A percentile compares a stretch with the other conserved stretches of the same genome.
These are phyloP conservation scores for Tragopan temminckii DNA, from an alignment of 2,797 vertebrate genomes.

Conservation along the genomic window DNA sequence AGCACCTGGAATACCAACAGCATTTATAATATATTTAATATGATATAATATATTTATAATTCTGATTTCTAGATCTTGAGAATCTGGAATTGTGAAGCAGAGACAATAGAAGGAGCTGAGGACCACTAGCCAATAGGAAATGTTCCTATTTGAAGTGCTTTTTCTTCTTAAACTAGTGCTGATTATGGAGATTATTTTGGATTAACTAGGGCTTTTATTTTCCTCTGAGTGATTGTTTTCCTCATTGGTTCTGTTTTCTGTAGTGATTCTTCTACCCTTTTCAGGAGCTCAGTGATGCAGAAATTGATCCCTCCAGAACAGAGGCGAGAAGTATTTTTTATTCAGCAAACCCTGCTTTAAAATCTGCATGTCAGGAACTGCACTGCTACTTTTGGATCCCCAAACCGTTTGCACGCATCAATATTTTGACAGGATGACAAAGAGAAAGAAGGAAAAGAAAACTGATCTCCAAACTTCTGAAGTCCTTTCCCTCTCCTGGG, in stretches of 20 bases:
- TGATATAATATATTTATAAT: too few species aligned
- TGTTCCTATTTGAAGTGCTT: not conserved
- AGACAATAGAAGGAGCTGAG: not conserved
- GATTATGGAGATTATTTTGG: not conserved
- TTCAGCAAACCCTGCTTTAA: not conserved
- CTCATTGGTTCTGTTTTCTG: not conserved
- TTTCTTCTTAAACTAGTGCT: not conserved
- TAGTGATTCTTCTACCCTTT: not conserved
- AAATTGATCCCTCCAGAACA: not conserved
- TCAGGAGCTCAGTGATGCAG: slow-evolving; percentile 38
- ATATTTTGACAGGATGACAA: not conserved
- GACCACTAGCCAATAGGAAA: not conserved
- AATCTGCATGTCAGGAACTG: not conserved
- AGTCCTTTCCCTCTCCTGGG: not conserved
- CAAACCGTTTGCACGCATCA: fast-evolving
- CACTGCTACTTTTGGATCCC: not conserved
- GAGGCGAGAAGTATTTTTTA: not conserved
- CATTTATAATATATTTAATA: not conserved
- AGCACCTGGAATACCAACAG: not conserved
- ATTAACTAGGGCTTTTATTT: not conserved
- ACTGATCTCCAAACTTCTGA: not conserved
- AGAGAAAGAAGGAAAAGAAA: not conserved
- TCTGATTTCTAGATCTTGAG: not conserved
- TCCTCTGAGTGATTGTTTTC: not conserved
- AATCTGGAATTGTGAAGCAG: not conserved